Evolutionary conservation across 1,140 invertebrate genomes (phyloP), one percentile per base, ranked within the genome.

Genomic region (Dendroctonus ponderosae): DNA sequence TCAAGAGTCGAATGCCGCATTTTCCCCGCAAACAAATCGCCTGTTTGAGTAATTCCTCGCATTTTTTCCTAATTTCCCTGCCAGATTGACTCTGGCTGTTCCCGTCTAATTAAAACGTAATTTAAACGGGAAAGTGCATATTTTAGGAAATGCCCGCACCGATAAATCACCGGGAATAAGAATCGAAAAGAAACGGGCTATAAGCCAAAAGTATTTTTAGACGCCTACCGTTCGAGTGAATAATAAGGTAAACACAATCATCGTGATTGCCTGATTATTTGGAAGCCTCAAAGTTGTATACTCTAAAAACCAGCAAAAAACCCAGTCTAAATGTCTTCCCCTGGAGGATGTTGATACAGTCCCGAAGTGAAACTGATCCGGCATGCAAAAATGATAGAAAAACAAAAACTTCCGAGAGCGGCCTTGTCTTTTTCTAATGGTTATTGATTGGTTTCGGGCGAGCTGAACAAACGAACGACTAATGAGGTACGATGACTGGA

Each of bases 171-270:
- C 26, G 44, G 37, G 38, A 52, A 53, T 49, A 62, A 62, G 44
- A 60, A 43, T 58, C 15, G 14, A 15, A 49, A 49, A 60, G 44
- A 60, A 60, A 38, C 43, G 60, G 60, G 60, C 48, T 42, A 6
- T 7, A 15, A 15, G 60, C 60, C 60, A 64, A 56, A 41, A 12
- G 42, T 64, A 64, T 64, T 64, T 64, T 64, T 64, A 64, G 60
- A 26, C 5, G 26, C 37, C 9, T 7, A 40, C 52, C 41, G 38
- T 48, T 50, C 38, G 60, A 12, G 0, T 62, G 58, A 58, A n/a
- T 60, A 46, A 46, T 46, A 62, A 62, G 37, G 39, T 52, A 62
- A 48, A 60, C 60, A 62, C 37, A 62, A 62, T 62, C 48, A 62
- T 37, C 11, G 15, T 14, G 15, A 49, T 60, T 49, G 58, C 44